Evolutionary conservation across 2,113 vertebrate genomes (phyloP).

Genomic region (Erpornis zantholeuca): DNA sequence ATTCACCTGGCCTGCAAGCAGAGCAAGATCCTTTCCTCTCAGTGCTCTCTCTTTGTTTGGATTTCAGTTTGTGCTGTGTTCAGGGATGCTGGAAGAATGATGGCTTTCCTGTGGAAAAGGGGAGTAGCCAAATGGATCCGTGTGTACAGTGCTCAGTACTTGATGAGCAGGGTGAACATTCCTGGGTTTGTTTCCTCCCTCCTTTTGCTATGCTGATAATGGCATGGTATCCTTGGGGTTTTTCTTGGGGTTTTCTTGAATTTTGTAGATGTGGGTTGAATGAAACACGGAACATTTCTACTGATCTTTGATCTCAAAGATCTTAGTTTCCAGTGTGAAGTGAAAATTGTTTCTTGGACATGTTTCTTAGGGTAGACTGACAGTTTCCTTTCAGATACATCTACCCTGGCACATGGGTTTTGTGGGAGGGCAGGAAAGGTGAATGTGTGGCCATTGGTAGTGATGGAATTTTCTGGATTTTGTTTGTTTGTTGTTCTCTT

Average conservation of each 20-base stretch:
- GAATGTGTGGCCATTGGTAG: neutral
- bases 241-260: neutral
- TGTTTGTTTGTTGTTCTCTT: neutral
- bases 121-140: accelerated
- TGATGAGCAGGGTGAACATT: neutral
- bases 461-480: neutral
- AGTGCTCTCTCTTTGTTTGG: neutral
- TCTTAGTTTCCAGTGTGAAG: neutral
- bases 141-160: neutral
- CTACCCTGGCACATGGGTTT: neutral
- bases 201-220: neutral
- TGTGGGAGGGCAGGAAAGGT: neutral
- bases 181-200: neutral
- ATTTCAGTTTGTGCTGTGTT: neutral
- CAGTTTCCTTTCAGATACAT: neutral
- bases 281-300: neutral
- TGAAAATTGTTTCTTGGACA: neutral
- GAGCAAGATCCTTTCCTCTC: neutral
- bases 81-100: neutral
- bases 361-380: neutral
- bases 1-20: neutral
- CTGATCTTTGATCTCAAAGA: neutral
- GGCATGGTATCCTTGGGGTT: neutral
- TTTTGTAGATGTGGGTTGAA: neutral
- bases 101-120: neutral